A percentile compares a stretch with the other conserved stretches of the same genome.
phyloP scores from a whole-genome alignment of 2,797 vertebrate species.

The Muscicapa striata region DNA sequence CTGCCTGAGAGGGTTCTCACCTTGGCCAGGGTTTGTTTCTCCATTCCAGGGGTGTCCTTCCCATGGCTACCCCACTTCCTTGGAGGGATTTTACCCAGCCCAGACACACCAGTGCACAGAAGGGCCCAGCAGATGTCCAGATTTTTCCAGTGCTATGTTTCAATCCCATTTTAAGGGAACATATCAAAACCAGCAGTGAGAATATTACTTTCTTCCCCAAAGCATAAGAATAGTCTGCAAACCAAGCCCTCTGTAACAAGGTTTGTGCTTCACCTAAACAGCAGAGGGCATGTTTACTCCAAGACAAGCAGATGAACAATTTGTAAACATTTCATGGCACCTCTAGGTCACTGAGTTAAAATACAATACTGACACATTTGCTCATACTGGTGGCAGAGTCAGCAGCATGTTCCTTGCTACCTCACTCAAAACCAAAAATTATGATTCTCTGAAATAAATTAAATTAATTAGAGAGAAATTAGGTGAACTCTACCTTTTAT shows the following conservation, averaged over 20 bases:
- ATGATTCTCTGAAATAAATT: neutral
- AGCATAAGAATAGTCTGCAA: neutral
- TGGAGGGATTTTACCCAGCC: neutral
- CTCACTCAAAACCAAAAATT: neutral
- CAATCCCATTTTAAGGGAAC: neutral
- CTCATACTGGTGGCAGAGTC: neutral
- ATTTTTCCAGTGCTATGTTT: neutral
- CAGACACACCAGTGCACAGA: neutral
- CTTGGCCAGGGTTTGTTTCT: neutral
- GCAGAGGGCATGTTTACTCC: slow-evolving; percentile 69
- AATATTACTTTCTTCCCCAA: neutral
- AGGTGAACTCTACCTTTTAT: neutral
- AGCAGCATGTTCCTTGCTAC: neutral
- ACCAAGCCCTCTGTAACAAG: neutral
- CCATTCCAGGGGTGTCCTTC: neutral
- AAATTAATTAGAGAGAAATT: neutral
- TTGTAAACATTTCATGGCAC: neutral
- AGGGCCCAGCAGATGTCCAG: neutral
- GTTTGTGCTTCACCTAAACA: slow-evolving; percentile 32
- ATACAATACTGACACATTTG: neutral
- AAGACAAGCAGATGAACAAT: neutral
- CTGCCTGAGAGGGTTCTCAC: neutral
- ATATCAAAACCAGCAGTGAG: neutral
- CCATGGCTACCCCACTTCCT: neutral
- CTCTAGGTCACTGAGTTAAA: neutral